Evolutionary conservation across 2,888 invertebrate species (phyloP).

Genomic region (Dicyrtomina minuta): DNA sequence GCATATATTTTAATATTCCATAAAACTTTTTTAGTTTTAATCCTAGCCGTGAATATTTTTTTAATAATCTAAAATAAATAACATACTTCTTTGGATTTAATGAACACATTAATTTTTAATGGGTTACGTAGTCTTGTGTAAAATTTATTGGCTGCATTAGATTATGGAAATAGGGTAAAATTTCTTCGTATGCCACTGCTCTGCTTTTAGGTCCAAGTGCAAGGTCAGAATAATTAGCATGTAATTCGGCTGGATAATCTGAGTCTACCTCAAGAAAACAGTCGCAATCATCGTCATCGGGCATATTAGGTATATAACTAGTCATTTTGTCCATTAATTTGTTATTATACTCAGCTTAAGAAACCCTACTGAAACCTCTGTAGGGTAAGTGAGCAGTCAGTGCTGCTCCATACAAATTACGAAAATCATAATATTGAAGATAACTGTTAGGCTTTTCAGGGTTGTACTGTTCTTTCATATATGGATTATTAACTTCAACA

Average conservation of each 20-base stretch:
- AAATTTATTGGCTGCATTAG: conserved; percentile 3
- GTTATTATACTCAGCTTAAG: background rate
- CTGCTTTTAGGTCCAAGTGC: conserved; percentile 18
- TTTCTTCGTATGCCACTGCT: background rate
- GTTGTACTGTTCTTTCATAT: conserved; percentile 27
- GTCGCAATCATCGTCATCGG: conserved; percentile 3
- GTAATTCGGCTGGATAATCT: background rate
- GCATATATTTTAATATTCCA: conserved; percentile 33
- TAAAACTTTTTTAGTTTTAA: conserved; percentile 32
- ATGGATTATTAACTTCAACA: conserved; percentile 42
- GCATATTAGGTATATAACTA: background rate
- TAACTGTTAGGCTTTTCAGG: conserved; percentile 14
- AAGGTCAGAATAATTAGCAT: background rate
- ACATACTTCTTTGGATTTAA: conserved; percentile 28
- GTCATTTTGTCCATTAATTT: background rate
- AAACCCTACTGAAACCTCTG: conserved; percentile 18
- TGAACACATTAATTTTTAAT: conserved; percentile 6
- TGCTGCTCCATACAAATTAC: conserved; percentile 27
- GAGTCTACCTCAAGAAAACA: conserved; percentile 24
- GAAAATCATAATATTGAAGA: conserved; percentile 36
- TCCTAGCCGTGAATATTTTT: conserved; percentile 36
- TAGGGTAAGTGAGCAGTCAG: conserved; percentile 19
- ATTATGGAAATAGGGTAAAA: conserved; percentile 23
- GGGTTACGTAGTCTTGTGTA: background rate
- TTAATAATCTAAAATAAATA: conserved; percentile 33